Conservation (phyloP, 2,888 invertebrate genomes). For the Drosophila merina region DNA sequence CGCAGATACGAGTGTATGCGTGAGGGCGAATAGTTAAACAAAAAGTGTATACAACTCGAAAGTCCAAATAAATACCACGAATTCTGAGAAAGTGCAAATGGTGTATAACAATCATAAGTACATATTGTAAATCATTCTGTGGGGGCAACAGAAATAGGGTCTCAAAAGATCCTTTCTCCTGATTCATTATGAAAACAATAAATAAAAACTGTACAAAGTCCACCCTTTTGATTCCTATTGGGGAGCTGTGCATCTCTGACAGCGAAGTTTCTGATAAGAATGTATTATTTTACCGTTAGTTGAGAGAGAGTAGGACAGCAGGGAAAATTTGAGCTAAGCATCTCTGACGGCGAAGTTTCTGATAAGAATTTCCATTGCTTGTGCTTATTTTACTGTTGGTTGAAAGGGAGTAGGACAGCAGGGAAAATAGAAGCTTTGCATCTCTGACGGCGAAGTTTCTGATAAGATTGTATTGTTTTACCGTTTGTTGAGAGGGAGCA, state of each 20-base stretch:
- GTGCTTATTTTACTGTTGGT: constrained; percentile 28
- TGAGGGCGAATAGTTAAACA: constrained; percentile 40
- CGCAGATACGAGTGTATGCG: constrained; percentile 3
- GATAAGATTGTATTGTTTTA: constrained; percentile 35
- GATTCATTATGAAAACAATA: neutral
- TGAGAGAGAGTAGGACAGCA: neutral
- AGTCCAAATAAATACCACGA: neutral
- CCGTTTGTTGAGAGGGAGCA: constrained; percentile 10
- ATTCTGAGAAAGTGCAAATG: neutral
- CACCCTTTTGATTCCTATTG: constrained; percentile 5
- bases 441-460: constrained; percentile 10
- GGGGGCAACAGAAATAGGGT: no score
- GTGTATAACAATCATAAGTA: neutral
- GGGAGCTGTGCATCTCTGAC: constrained; percentile 19
- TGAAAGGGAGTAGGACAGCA: neutral
- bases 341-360: constrained; percentile 11
- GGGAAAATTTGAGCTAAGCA: constrained; percentile 4
- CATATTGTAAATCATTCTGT: neutral
- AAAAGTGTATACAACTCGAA: constrained; percentile 42
- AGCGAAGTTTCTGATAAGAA: constrained; percentile 23
- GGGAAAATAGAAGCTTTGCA: constrained; percentile 4
- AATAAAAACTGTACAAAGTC: neutral
- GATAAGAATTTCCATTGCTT: constrained; percentile 18
- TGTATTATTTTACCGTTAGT: constrained; percentile 30
- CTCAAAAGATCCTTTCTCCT: no score